Evolutionary conservation across 1,140 invertebrate species (phyloP), one percentile per base, ranked within the genome.

Genomic region (Ips nitidus): DNA sequence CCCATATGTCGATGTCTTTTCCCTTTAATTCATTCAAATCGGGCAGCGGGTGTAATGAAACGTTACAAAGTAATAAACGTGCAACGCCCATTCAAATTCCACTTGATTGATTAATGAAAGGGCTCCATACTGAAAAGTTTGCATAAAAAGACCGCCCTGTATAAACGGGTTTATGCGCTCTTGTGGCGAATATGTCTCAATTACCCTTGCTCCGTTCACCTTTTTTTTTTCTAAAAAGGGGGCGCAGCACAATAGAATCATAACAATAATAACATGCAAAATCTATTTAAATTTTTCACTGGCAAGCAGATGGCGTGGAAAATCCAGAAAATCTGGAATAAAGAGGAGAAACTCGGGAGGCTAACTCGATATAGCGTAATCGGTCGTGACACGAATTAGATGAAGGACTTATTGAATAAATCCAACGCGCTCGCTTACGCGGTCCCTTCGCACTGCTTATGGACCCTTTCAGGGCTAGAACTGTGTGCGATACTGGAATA

Each of bases 351-450:
- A 22, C 22, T 22, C 22, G 22, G 22, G 22, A 22, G 22, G 22
- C 22, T 22, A 22, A 50, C 22, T 22, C 45, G 45, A 50, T 50
- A 6, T 6, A 22, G 45, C 64, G 57, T 66, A 66, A 66, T 66
- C 53, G 52, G 53, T 57, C 64, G 64, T 66, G 64, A 66, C 64
- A 40, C 45, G 64, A 66, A 66, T 57, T 66, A 55, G 52, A 66
- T 47, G 53, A 43, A 66, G 64, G 64, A 52, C 55, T 57, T 66
- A 55, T 55, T 57, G 41, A 57, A 57, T 57, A 63, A 63, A 52
- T 52, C 52, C 52, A 50, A 53, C 47, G 47, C 61, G 41, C 41
- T 53, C 50, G 47, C 40, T 47, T 53, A 53, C 63, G 47, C 45
- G 63, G 52, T 55, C 64, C 55, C 62, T 41, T 71, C 22, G 22